Conservation (phyloP, 2,797 vertebrate genomes). For the Lagodon rhomboides region DNA sequence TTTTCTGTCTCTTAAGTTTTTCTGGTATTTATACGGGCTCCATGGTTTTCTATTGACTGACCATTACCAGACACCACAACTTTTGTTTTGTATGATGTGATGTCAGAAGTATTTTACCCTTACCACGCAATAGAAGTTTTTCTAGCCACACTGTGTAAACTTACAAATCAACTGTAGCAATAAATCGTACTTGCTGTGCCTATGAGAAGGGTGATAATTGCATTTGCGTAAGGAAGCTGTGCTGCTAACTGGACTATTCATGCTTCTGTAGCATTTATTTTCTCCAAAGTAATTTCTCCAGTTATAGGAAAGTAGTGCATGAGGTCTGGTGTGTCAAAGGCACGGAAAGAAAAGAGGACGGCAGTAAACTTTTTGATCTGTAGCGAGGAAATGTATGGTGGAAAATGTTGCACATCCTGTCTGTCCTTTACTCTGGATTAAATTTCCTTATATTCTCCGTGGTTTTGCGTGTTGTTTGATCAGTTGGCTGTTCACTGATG, state of each 20-base stretch:
- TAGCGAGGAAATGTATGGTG: neutral
- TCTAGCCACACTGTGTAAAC: conserved; percentile 4
- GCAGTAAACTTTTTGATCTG: conserved; percentile 1
- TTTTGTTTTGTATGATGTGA: neutral
- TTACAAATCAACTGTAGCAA: neutral
- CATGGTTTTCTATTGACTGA: neutral
- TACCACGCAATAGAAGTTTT: conserved; percentile 1
- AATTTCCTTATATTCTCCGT: conserved; percentile 31
- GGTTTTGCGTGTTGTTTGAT: conserved; percentile 24
- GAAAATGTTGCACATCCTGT: conserved; percentile 9
- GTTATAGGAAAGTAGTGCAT: conserved; percentile 1
- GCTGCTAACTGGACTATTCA: neutral
- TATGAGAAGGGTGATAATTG: conserved; percentile 12
- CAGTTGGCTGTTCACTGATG: neutral
- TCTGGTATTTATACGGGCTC: no score
- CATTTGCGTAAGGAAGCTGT: neutral
- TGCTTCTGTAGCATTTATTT: conserved; percentile 7
- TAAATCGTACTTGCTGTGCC: neutral
- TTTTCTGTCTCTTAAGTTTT: neutral
- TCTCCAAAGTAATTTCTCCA: neutral
- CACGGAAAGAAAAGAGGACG: neutral
- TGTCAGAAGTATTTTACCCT: neutral
- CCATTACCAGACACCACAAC: conserved; percentile 7
- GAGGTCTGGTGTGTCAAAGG: conserved; percentile 6
- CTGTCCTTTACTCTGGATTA: conserved; percentile 34